Evolutionary conservation across 1,140 invertebrate genomes (phyloP).

Genomic region (Phenacoccus solenopsis): DNA sequence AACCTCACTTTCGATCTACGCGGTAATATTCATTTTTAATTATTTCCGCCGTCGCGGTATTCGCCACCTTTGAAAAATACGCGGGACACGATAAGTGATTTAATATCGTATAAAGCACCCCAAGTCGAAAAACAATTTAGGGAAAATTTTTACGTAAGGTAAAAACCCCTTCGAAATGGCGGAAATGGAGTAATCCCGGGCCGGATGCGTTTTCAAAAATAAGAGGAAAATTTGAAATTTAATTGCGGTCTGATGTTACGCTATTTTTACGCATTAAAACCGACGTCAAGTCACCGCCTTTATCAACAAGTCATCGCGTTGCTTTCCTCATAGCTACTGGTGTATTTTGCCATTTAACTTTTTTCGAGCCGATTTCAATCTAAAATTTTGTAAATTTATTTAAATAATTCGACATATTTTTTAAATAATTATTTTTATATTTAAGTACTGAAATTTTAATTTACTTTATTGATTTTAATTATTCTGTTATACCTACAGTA

Average conservation of each 20-base stretch:
- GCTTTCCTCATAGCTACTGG: not conserved
- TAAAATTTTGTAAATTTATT: too few relatives aligned
- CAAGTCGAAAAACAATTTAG: constrained; percentile 5
- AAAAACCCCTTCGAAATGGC: not conserved
- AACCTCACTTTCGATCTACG: too few relatives aligned
- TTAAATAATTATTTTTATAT: too few relatives aligned
- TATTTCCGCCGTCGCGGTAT: not conserved
- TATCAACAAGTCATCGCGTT: not conserved
- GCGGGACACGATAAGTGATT: not conserved
- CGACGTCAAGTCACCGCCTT: not conserved
- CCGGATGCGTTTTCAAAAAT: constrained; percentile 1
- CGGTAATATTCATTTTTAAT: not conserved
- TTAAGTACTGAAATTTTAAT: too few relatives aligned
- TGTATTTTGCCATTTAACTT: too few relatives aligned
- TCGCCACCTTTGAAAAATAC: not conserved
- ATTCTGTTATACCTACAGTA: too few relatives aligned
- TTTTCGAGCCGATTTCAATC: too few relatives aligned
- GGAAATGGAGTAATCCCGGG: not conserved
- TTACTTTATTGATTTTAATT: too few relatives aligned
- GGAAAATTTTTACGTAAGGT: not conserved
- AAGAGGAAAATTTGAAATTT: constrained; percentile 6
- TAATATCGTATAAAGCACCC: not conserved
- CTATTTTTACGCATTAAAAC: not conserved
- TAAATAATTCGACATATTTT: too few relatives aligned
- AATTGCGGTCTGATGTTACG: constrained; percentile 4